Evolutionary conservation across 2,797 vertebrate genomes (phyloP).

Genomic region (Rhabdomys pumilio): DNA sequence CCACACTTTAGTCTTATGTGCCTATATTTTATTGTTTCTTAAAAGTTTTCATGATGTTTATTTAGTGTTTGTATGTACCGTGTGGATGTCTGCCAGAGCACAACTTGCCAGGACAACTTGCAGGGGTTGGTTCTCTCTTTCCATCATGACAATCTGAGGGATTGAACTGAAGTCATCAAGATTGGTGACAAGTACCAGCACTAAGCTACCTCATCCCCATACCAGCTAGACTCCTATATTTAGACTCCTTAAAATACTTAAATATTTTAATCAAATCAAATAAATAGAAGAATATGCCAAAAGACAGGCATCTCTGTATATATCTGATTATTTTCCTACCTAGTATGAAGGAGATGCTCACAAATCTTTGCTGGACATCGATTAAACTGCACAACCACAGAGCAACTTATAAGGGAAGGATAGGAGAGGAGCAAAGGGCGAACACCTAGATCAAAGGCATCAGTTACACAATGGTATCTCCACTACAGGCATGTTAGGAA

Average conservation of each 20-base stretch:
- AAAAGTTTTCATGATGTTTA: background rate
- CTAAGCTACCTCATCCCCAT: background rate
- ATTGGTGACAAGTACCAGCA: background rate
- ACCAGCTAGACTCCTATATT: background rate
- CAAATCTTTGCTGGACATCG: background rate
- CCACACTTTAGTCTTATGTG: background rate
- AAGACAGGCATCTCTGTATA: background rate
- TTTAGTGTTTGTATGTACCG: background rate
- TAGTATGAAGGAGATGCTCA: background rate
- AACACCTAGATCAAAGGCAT: constrained; percentile 4
- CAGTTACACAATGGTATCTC: background rate
- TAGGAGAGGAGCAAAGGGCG: background rate
- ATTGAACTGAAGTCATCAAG: background rate
- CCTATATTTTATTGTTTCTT: background rate
- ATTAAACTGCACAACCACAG: background rate
- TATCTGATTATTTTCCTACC: background rate
- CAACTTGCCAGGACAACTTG: background rate
- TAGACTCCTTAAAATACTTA: constrained; percentile 16
- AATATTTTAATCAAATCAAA: background rate
- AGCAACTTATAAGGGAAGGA: background rate
- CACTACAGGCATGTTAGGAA: background rate
- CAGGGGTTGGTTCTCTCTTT: background rate
- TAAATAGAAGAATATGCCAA: constrained; percentile 2
- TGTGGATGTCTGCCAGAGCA: background rate
- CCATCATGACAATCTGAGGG: background rate